These are phyloP conservation scores for Danaus plexippus DNA, from an alignment of 1,140 invertebrate genomes.

Conservation along the genomic window DNA sequence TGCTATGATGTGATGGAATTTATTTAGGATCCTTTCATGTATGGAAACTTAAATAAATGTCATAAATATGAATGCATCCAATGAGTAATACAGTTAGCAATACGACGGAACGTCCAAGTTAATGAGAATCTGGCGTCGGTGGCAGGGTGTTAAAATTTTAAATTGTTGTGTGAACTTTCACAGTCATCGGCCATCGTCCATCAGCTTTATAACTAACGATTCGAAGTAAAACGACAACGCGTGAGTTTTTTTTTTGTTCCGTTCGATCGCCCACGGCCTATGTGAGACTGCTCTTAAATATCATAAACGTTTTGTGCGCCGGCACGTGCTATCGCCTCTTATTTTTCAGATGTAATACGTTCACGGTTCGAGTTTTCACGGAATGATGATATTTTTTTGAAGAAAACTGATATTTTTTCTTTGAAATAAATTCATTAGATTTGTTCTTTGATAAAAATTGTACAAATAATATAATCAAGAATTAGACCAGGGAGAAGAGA, in stretches of 20 bases:
- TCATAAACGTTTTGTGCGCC: conserved; percentile 35
- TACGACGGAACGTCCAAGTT: conserved; percentile 30
- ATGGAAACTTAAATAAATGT: too few species aligned
- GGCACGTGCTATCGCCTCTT: conserved; percentile 46
- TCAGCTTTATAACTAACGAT: conserved; percentile 48
- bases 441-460: neutral
- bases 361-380: conserved; percentile 19
- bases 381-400: conserved; percentile 11
- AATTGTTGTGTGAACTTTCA: conserved; percentile 70
- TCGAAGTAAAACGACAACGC: conserved; percentile 39
- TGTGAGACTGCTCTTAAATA: conserved; percentile 31
- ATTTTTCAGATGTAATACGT: conserved; percentile 13
- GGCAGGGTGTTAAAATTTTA: conserved; percentile 64
- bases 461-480: too few species aligned
- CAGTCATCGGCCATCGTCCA: conserved; percentile 46
- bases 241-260: conserved; percentile 29
- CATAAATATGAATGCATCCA: conserved; percentile 1
- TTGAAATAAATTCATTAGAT: neutral
- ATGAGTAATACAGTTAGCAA: conserved; percentile 60
- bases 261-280: conserved; percentile 28
- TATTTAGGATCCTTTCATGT: too few species aligned
- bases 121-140: conserved; percentile 49
- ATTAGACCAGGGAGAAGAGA: too few species aligned
- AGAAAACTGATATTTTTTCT: neutral
- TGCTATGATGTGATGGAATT: too few species aligned